phyloP scores from a whole-genome alignment of 1,140 invertebrate species.

The Conus ventricosus region DNA sequence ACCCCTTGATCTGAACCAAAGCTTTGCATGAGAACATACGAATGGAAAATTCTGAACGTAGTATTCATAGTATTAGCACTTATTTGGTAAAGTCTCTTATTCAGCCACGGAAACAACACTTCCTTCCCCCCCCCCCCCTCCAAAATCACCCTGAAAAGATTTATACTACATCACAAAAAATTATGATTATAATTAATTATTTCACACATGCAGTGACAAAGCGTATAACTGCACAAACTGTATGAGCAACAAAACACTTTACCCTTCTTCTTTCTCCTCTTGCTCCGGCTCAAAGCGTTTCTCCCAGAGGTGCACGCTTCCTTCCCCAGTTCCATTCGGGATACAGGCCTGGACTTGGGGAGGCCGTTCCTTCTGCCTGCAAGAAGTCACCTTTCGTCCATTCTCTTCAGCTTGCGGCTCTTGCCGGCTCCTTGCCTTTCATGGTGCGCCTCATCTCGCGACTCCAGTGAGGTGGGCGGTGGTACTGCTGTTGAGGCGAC shows the following conservation, averaged over 20 bases:
- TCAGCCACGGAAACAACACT: too few relatives aligned
- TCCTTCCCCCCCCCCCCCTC: too few relatives aligned
- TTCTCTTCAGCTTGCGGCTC: slow-evolving; percentile 43
- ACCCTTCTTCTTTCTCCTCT: slow-evolving; percentile 33
- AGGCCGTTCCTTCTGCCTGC: slow-evolving; percentile 25
- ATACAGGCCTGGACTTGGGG: slow-evolving; percentile 21
- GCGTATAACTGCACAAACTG: too few relatives aligned
- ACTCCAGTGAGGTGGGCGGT: slow-evolving; percentile 65
- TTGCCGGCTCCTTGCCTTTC: slow-evolving; percentile 35
- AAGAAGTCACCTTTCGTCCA: slow-evolving; percentile 54
- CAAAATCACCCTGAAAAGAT: too few relatives aligned
- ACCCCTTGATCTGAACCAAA: too few relatives aligned
- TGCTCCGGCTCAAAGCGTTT: slow-evolving; percentile 24
- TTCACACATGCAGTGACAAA: too few relatives aligned
- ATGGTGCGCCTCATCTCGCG: slow-evolving; percentile 50
- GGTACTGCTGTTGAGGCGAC: slow-evolving; percentile 53
- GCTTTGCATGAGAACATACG: too few relatives aligned
- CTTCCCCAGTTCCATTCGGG: neutral
- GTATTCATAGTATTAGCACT: too few relatives aligned
- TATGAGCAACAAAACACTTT: neutral
- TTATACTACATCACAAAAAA: too few relatives aligned
- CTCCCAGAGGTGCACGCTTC: neutral
- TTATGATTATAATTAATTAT: too few relatives aligned
- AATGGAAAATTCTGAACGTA: too few relatives aligned
- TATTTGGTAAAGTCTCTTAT: too few relatives aligned